phyloP scores from a whole-genome alignment of 2,888 invertebrate species.

The Drosophila lacicola region DNA sequence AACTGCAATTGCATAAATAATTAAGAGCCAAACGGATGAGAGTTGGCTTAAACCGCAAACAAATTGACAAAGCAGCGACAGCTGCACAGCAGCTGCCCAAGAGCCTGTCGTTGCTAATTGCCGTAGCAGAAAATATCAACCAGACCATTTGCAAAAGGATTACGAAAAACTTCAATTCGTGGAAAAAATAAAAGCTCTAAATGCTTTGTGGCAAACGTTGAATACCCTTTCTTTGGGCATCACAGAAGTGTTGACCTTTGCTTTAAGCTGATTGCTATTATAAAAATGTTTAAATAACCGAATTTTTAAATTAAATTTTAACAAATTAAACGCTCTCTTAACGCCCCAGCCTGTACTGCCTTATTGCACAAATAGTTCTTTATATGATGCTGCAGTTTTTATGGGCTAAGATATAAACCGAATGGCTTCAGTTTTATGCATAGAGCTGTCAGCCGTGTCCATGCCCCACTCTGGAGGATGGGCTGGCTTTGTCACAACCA shows the following conservation, averaged over 20 bases:
- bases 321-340: no score
- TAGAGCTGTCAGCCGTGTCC: constrained; percentile 9
- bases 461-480: background rate
- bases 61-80: background rate
- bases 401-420: constrained; percentile 45
- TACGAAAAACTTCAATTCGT: no score
- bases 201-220: no score
- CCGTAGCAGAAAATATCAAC: background rate
- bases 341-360: background rate
- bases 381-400: constrained; percentile 27
- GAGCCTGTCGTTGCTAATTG: constrained; percentile 8
- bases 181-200: no score
- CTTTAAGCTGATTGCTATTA: no score
- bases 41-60: constrained; percentile 28
- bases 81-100: constrained; percentile 1
- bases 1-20: constrained; percentile 59
- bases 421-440: constrained; percentile 31
- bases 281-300: no score
- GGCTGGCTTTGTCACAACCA: constrained; percentile 16
- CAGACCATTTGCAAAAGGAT: background rate
- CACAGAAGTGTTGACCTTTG: no score
- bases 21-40: constrained; percentile 7
- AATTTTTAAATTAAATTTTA: no score
- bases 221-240: no score
- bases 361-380: constrained; percentile 21